Conservation (phyloP, 53 echinoderm and acorn worm species). For the Paelopatides confundens region DNA sequence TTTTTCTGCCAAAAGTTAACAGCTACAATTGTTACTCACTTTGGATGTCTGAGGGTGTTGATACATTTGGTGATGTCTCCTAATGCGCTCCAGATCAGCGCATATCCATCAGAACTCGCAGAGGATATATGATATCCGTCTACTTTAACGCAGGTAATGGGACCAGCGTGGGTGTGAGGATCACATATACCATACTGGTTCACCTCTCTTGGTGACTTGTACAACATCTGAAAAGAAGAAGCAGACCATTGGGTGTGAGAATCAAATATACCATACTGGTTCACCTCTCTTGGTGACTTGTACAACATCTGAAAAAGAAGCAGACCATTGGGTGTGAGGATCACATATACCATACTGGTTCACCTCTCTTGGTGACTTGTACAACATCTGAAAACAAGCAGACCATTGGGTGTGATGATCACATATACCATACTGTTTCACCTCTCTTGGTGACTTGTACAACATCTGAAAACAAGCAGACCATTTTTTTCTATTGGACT, state of each 20-base stretch:
- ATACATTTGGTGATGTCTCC: conserved; percentile 79
- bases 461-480: conserved; percentile 52
- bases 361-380: conserved; percentile 79
- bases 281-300: conserved; percentile 79
- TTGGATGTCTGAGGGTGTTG: conserved; percentile 91
- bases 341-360: conserved; percentile 85
- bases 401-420: conserved; percentile 82
- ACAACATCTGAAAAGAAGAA: conserved; percentile 61
- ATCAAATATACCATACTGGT: conserved; percentile 83
- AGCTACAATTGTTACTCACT: conserved; percentile 86
- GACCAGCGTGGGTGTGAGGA: conserved; percentile 91
- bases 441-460: conserved; percentile 81
- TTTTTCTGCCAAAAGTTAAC: no score
- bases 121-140: conserved; percentile 93
- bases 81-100: conserved; percentile 87
- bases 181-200: conserved; percentile 85
- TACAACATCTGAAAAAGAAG: conserved; percentile 65
- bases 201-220: conserved; percentile 79
- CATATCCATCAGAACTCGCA: conserved; percentile 91
- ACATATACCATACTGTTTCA: conserved; percentile 82
- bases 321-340: conserved; percentile 77
- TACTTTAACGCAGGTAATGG: conserved; percentile 86
- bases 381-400: conserved; percentile 60
- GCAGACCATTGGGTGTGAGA: conserved; percentile 80
- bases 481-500: conserved; percentile 1